Base-by-base conservation (phyloP, 2,113 vertebrate species). In the Paracyprichromis sp. region DNA sequence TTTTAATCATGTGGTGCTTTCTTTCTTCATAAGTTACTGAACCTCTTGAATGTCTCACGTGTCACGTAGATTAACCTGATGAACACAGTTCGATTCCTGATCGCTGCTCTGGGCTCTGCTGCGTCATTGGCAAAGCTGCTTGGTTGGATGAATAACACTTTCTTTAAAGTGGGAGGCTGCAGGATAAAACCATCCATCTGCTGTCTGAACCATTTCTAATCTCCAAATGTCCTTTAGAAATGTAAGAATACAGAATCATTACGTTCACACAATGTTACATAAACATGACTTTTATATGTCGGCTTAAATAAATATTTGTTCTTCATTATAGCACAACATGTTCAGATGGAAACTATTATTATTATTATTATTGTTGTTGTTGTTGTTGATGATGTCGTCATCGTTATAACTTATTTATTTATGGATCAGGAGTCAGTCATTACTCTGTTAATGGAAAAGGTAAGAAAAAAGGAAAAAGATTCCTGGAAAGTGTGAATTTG, bases 331-430 rank as follows among this genome's bases (percentile, higher is more conserved):
- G 3, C 16, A 66, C 5, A 38, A 66, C 10, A 38, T 66, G 34
- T 21, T 63, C 5, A 63, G 16, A 61, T 34, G 29, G 16, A 11
- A 63, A 63, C 5, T 31, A 17, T 59, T 59, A 31, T 59, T 59
- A 9, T 59, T 59, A 9, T 14, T 59, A 2, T 3, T 13, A 0
- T 53, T 53, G 0, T 53, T 52, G 9, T 52, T 2, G 0, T 31
- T 31, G 13, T 2, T 57, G 26, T 10, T 63, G 29, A 61, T 61
- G 5, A 11, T 0, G 9, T 34, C 1, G 2, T 63, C 31, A 19
- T 63, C 4, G 0, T 36, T 11, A 36, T 63, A 36, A 63, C 34
- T n/a, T 38, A 2, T 66, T 66, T 12, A n/a, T 66, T 66, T 66
- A 38, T 66, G 31, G 19, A 66, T 38, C 34, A 38, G 34, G 17